Percentiles rank a stretch among this genome's conserved stretches.
phyloP scores from a whole-genome alignment of 2,113 vertebrate species.

The Microcebus tavaratra region DNA sequence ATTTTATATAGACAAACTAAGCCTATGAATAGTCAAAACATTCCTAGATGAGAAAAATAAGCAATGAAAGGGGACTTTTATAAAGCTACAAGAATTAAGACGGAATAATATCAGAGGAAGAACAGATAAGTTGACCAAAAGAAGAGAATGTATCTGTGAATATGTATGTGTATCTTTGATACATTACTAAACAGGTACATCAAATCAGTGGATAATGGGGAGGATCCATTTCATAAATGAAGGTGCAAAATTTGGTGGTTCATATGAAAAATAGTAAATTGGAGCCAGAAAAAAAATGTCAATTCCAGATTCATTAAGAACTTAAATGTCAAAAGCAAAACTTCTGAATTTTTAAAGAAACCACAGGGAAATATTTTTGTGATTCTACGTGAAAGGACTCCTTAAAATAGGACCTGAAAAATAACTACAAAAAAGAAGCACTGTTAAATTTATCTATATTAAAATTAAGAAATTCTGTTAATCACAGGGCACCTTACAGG shows the following conservation, averaged over 20 bases:
- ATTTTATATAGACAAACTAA: neutral
- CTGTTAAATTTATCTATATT: neutral
- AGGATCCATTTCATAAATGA: neutral
- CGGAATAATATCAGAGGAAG: neutral
- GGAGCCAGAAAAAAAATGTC: neutral
- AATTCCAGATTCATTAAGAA: neutral
- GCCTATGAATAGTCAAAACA: neutral
- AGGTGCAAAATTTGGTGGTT: neutral
- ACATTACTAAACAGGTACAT: neutral
- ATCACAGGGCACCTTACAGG: neutral
- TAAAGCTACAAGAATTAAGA: neutral
- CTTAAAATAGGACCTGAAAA: neutral
- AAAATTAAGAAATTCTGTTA: neutral
- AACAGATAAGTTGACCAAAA: neutral
- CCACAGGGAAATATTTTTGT: neutral
- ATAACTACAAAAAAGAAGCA: neutral
- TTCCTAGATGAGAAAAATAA: neutral
- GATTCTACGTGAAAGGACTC: neutral
- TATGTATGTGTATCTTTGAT: neutral
- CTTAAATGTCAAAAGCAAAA: conserved; percentile 2
- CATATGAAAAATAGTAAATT: neutral
- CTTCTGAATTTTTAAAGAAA: neutral
- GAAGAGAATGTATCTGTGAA: neutral
- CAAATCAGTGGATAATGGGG: neutral
- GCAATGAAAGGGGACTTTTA: neutral